phyloP scores from a whole-genome alignment of 2,113 vertebrate species.

The Caretta caretta region DNA sequence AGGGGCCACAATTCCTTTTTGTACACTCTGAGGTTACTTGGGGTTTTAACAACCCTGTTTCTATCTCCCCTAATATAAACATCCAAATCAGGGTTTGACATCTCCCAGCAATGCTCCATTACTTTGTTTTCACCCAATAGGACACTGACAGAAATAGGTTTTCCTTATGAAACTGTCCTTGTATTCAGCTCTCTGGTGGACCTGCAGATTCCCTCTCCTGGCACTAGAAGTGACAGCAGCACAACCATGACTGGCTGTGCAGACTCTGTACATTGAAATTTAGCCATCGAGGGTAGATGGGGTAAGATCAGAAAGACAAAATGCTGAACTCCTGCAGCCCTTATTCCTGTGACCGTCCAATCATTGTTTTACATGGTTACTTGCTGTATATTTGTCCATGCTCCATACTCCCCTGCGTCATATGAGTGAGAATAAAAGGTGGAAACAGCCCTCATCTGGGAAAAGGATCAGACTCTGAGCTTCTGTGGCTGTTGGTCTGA shows the following conservation, averaged over 20 bases:
- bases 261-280: neutral
- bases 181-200: neutral
- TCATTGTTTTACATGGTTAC: neutral
- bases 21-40: neutral
- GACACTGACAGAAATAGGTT: neutral
- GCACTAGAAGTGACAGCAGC: fast-evolving
- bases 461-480: neutral
- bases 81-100: neutral
- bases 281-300: neutral
- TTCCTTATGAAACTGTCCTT: neutral
- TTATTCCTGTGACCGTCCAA: neutral
- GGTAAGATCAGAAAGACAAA: neutral
- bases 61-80: neutral
- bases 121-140: neutral
- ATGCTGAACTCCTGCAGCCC: neutral
- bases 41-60: neutral
- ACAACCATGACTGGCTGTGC: neutral
- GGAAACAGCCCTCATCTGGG: neutral
- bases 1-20: neutral
- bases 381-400: neutral
- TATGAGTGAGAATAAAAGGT: fast-evolving
- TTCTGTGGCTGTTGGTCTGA: neutral
- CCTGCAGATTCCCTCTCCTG: fast-evolving
- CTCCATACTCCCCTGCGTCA: neutral
- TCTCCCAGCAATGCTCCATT: neutral